These are phyloP conservation scores for Strongylocentrotus purpuratus DNA, from an alignment of 35 echinoderm and acorn worm species.

Conservation along the genomic window DNA sequence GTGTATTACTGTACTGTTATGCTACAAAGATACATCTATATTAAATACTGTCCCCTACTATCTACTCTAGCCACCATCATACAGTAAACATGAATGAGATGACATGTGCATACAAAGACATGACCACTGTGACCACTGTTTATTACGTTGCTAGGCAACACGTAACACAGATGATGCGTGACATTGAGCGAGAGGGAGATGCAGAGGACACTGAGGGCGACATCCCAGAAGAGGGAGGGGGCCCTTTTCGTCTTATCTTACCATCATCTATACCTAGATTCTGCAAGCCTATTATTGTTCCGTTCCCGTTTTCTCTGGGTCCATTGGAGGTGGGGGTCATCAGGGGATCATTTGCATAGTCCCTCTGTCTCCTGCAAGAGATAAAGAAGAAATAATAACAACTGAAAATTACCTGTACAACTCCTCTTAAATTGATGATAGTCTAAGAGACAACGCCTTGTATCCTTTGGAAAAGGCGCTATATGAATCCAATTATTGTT, in stretches of 20 bases:
- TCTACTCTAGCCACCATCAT: neutral
- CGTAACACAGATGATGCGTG: neutral
- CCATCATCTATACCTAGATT: slow-evolving; percentile 35
- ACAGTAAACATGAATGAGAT: neutral
- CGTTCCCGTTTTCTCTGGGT: neutral
- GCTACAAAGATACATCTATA: too few species aligned
- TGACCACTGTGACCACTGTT: neutral
- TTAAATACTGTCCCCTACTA: neutral
- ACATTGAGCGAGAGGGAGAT: neutral
- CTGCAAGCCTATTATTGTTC: neutral
- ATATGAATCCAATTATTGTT: too few species aligned
- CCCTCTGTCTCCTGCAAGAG: neutral
- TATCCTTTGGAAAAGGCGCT: too few species aligned
- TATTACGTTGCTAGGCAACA: neutral
- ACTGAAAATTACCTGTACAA: too few species aligned
- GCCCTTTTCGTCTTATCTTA: slow-evolving; percentile 17
- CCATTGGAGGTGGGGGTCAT: neutral
- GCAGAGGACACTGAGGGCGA: neutral
- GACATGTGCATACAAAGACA: neutral
- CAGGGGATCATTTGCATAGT: neutral
- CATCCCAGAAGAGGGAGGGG: neutral
- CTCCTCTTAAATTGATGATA: too few species aligned
- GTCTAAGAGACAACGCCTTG: too few species aligned
- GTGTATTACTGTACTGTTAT: too few species aligned
- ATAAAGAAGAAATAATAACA: neutral